phyloP scores from a whole-genome alignment of 2,797 vertebrate species.

The Stomatorhinus walkeri region DNA sequence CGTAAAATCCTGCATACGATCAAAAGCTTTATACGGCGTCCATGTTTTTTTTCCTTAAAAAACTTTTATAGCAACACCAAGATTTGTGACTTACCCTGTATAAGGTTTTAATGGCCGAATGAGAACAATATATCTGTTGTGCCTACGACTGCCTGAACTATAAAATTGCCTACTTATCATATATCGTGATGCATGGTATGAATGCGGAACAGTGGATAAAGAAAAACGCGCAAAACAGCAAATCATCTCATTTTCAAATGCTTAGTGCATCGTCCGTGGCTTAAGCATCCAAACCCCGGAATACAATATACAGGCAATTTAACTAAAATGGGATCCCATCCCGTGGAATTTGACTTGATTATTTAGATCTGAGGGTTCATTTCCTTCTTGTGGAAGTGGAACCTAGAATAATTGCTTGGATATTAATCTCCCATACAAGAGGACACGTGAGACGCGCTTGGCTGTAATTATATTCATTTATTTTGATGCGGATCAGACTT shows the following conservation, averaged over 20 bases:
- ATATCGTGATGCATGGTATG: slow-evolving; percentile 12
- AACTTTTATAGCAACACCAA: neutral
- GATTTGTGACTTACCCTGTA: neutral
- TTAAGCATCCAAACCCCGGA: neutral
- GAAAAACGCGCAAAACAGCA: slow-evolving; percentile 2
- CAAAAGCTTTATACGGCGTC: neutral
- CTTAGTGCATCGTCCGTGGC: neutral
- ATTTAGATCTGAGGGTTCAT: slow-evolving; percentile 14
- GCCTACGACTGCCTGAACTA: neutral
- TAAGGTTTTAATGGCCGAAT: neutral
- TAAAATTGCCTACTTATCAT: neutral
- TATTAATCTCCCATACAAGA: slow-evolving; percentile 56
- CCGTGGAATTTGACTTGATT: slow-evolving; percentile 21
- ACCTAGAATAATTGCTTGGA: slow-evolving; percentile 61
- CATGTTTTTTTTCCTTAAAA: neutral
- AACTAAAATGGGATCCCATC: slow-evolving; percentile 12
- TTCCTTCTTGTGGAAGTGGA: slow-evolving; percentile 14
- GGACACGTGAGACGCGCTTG: slow-evolving; percentile 51
- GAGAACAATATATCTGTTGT: slow-evolving; percentile 1
- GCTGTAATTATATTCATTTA: slow-evolving; percentile 61
- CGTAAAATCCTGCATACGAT: neutral
- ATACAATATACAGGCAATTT: slow-evolving; percentile 18
- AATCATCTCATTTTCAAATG: slow-evolving; percentile 18
- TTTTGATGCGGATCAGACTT: slow-evolving; percentile 56
- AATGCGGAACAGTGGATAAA: slow-evolving; percentile 12